These are phyloP conservation scores for Arnoldichthys spilopterus DNA, from an alignment of 2,797 vertebrate species.

Conservation along the genomic window DNA sequence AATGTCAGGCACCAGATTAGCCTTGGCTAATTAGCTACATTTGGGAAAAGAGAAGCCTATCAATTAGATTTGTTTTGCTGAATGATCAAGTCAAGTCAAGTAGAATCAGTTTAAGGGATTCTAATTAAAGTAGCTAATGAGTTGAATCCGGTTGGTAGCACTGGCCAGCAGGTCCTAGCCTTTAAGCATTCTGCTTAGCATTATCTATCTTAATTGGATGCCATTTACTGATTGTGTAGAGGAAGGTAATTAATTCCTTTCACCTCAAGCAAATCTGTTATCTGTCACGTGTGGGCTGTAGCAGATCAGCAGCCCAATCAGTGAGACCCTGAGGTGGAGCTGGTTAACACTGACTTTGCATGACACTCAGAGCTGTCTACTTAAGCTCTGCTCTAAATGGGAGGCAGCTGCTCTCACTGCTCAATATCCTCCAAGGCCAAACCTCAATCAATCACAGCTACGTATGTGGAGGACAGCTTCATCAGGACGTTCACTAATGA, in stretches of 20 bases:
- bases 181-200: background rate
- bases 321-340: conserved; percentile 23
- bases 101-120: background rate
- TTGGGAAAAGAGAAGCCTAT: background rate
- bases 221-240: conserved; percentile 18
- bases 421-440: conserved; percentile 23
- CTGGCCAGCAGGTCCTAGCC: background rate
- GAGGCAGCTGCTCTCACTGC: conserved; percentile 34
- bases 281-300: conserved; percentile 22
- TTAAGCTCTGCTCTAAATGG: conserved; percentile 25
- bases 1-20: background rate
- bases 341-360: conserved; percentile 26
- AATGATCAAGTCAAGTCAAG: too few species aligned
- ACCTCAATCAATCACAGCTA: conserved; percentile 41
- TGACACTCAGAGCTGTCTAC: conserved; percentile 12
- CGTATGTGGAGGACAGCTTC: conserved; percentile 18
- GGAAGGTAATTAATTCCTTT: conserved; percentile 39
- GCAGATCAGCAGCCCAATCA: conserved; percentile 4
- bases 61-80: background rate
- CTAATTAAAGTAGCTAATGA: background rate
- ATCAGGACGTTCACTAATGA: conserved; percentile 20
- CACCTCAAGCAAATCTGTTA: conserved; percentile 31
- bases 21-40: background rate
- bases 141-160: background rate
- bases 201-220: conserved; percentile 6